Evolutionary conservation across 2,888 invertebrate species (phyloP).

Genomic region (Creontiades dilutus): DNA sequence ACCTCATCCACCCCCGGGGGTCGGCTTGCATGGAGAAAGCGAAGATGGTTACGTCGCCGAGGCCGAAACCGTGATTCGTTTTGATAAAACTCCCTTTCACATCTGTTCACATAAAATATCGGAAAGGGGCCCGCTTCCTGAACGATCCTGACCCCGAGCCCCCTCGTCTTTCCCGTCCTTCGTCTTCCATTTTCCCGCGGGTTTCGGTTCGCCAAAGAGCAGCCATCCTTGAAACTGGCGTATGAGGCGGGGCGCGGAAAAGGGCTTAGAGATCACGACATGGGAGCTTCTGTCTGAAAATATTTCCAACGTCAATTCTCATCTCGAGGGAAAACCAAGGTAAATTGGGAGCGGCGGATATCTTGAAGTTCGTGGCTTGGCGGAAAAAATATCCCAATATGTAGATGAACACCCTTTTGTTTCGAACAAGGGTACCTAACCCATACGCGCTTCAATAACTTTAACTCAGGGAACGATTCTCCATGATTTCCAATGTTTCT

Average conservation of each 20-base stretch:
- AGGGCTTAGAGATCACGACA: neutral
- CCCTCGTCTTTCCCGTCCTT: neutral
- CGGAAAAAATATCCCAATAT: neutral
- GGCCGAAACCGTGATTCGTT: slow-evolving; percentile 65
- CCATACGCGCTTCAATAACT: too few relatives aligned
- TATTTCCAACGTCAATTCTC: slow-evolving; percentile 8
- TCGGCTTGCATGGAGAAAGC: slow-evolving; percentile 5
- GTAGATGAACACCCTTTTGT: neutral
- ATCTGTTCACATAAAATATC: slow-evolving; percentile 68
- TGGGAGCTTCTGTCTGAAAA: slow-evolving; percentile 23
- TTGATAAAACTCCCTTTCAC: slow-evolving; percentile 69
- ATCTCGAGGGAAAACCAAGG: neutral
- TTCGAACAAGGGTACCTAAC: too few relatives aligned
- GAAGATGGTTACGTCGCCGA: slow-evolving; percentile 54
- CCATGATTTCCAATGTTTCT: too few relatives aligned
- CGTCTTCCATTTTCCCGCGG: slow-evolving; percentile 6
- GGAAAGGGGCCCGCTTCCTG: slow-evolving; percentile 3
- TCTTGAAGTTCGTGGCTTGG: neutral
- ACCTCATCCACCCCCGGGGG: neutral
- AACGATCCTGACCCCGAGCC: slow-evolving; percentile 56
- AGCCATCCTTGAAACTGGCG: slow-evolving; percentile 33
- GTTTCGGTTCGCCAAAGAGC: neutral
- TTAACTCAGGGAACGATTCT: too few relatives aligned
- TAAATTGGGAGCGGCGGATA: neutral
- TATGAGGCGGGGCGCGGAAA: neutral